phyloP scores from a whole-genome alignment of 2,888 invertebrate species.

The Coenonympha glycerion region DNA sequence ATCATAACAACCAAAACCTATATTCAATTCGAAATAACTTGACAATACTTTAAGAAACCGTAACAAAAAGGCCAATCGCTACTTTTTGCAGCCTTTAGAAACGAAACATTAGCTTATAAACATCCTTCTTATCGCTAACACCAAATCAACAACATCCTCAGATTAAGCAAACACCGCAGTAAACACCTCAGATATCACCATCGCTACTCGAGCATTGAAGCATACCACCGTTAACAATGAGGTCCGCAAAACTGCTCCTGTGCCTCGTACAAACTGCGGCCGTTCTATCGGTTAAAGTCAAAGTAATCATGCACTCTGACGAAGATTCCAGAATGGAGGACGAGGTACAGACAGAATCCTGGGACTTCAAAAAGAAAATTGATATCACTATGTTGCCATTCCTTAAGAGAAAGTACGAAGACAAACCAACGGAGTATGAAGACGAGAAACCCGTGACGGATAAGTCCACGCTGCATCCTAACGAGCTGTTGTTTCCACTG shows the following conservation, averaged over 20 bases:
- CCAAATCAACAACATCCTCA: constrained; percentile 37
- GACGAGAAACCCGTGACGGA: constrained; percentile 48
- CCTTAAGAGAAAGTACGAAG: constrained; percentile 37
- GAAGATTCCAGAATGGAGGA: constrained; percentile 43
- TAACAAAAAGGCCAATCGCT: neutral
- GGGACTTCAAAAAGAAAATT: constrained; percentile 40
- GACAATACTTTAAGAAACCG: no score
- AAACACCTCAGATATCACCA: neutral
- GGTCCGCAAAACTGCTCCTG: constrained; percentile 35
- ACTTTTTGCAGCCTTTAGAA: neutral
- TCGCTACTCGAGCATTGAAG: neutral
- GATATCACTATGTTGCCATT: constrained; percentile 49
- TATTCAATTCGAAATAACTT: no score
- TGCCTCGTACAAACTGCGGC: constrained; percentile 38
- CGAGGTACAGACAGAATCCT: constrained; percentile 48
- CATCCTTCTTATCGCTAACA: constrained; percentile 44
- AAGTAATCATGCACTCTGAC: constrained; percentile 62
- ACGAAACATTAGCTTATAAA: constrained; percentile 45
- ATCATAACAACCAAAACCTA: no score
- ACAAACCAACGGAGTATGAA: constrained; percentile 43
- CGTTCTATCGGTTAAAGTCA: constrained; percentile 53
- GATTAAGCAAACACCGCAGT: constrained; percentile 2
- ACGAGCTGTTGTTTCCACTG: constrained; percentile 62
- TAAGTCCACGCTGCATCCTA: constrained; percentile 53
- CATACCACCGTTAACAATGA: constrained; percentile 16